A percentile compares a stretch with the other conserved stretches of the same genome.
These are phyloP conservation scores for Syndactyla subalaris DNA, from an alignment of 2,797 vertebrate genomes.

Conservation along the genomic window DNA sequence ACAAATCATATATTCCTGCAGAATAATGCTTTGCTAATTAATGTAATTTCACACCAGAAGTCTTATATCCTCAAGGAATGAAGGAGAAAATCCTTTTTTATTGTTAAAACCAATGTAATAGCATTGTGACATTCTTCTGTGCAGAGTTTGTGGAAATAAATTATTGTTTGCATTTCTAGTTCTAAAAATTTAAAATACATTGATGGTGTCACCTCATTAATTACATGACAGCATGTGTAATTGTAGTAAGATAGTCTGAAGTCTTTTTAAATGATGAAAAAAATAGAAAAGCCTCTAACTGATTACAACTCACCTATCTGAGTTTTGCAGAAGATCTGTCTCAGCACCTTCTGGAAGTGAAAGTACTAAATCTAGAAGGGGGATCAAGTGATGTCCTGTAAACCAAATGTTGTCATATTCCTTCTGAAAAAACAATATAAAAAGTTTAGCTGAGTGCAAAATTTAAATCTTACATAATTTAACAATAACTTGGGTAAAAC, in stretches of 20 bases:
- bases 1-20: not conserved
- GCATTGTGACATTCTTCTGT: not conserved
- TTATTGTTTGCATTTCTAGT: not conserved
- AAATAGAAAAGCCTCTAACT: not conserved
- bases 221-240: not conserved
- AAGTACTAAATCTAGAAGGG: slow-evolving; percentile 83
- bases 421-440: slow-evolving; percentile 70
- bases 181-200: not conserved
- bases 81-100: not conserved
- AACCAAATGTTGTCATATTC: slow-evolving; percentile 81
- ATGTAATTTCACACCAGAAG: not conserved
- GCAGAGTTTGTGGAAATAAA: not conserved
- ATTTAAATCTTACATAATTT: not conserved
- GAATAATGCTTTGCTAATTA: not conserved
- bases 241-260: not conserved
- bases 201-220: not conserved
- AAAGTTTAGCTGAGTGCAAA: not conserved
- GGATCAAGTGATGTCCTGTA: slow-evolving; percentile 79
- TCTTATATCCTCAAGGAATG: not conserved
- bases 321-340: slow-evolving; percentile 86
- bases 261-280: not conserved
- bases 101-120: not conserved
- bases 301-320: slow-evolving; percentile 85
- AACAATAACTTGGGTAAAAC: not conserved
- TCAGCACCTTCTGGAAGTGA: slow-evolving; percentile 86